phyloP scores from a whole-genome alignment of 2,797 vertebrate species.

The Phrynocephalus forsythii region DNA sequence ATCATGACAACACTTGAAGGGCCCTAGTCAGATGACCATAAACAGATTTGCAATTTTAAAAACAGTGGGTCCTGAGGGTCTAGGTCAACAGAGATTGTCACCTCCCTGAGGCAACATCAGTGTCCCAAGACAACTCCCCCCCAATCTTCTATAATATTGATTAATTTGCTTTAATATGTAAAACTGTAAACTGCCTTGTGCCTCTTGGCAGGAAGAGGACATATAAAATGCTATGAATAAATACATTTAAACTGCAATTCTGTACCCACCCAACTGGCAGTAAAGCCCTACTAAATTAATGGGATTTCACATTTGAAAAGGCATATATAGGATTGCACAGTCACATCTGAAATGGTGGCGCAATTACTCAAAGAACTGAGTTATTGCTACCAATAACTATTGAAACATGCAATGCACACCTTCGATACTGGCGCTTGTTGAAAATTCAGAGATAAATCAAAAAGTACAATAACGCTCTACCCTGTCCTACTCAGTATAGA shows the following conservation, averaged over 20 bases:
- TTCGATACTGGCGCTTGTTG: not conserved
- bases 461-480: not conserved
- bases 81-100: not conserved
- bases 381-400: not conserved
- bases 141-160: not conserved
- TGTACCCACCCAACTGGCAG: not conserved
- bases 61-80: not conserved
- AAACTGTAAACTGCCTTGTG: not conserved
- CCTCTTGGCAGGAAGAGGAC: not conserved
- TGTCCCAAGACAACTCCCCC: not conserved
- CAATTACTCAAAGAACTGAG: not conserved
- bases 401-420: not conserved
- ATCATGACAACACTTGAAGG: not conserved
- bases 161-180: not conserved
- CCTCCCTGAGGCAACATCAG: not conserved
- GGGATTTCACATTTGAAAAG: not conserved
- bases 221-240: not conserved
- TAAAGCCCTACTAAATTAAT: not conserved
- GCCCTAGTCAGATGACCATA: not conserved
- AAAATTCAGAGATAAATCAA: not conserved
- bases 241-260: not conserved
- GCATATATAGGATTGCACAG: not conserved
- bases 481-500: not conserved
- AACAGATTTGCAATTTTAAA: not conserved
- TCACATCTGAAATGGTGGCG: not conserved